phyloP scores from a whole-genome alignment of 2,797 vertebrate species.

The Malurus splendens region DNA sequence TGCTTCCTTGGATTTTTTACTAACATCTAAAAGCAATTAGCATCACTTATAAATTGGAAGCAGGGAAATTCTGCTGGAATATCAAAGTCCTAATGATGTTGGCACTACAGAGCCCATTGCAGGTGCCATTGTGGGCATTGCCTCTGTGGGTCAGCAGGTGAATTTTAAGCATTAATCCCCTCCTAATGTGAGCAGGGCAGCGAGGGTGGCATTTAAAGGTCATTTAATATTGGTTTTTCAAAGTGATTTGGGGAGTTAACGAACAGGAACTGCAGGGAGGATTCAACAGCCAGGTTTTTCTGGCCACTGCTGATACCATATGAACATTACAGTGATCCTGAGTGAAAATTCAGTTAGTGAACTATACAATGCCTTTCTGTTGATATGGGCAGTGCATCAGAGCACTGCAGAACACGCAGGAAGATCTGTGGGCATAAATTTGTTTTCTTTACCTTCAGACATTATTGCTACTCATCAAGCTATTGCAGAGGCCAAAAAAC shows the following conservation, averaged over 20 bases:
- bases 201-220: background rate
- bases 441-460: background rate
- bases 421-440: background rate
- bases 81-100: background rate
- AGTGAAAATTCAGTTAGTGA: background rate
- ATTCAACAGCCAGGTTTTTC: background rate
- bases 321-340: background rate
- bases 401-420: background rate
- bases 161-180: background rate
- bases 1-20: background rate
- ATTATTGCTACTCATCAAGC: background rate
- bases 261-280: background rate
- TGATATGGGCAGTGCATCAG: background rate
- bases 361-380: background rate
- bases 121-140: background rate
- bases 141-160: background rate
- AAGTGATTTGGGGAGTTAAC: background rate
- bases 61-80: background rate
- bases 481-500: background rate
- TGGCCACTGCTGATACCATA: background rate
- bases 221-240: background rate
- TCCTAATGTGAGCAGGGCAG: background rate
- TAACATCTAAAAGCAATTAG: rapidly evolving
- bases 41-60: background rate
- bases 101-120: background rate